Evolutionary conservation across 1,140 invertebrate genomes (phyloP).

Genomic region (Caerostris darwini): DNA sequence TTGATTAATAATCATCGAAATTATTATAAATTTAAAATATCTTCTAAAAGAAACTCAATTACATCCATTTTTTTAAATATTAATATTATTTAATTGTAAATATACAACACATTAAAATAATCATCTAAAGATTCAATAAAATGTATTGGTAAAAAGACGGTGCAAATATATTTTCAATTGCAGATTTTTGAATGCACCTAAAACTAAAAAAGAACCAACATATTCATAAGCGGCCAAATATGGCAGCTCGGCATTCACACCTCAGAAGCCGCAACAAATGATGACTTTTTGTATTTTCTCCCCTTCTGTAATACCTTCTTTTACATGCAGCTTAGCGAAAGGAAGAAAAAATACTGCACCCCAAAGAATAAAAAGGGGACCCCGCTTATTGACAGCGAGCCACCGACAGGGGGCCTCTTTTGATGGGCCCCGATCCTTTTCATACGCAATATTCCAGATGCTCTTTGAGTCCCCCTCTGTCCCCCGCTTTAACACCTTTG

Average conservation of each 20-base stretch:
- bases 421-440: slow-evolving; percentile 52
- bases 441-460: slow-evolving; percentile 51
- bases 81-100: no score
- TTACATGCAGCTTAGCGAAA: slow-evolving; percentile 2
- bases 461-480: not conserved
- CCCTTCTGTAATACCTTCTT: slow-evolving; percentile 36
- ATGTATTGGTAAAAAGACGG: no score
- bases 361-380: slow-evolving; percentile 25
- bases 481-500: not conserved
- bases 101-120: no score
- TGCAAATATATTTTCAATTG: no score
- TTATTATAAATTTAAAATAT: no score
- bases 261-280: slow-evolving; percentile 71
- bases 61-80: no score
- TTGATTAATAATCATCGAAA: no score
- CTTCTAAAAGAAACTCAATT: no score
- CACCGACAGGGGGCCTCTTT: slow-evolving; percentile 46
- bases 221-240: slow-evolving; percentile 33
- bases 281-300: not conserved
- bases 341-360: not conserved
- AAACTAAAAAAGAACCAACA: not conserved
- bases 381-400: slow-evolving; percentile 62
- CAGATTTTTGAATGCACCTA: no score
- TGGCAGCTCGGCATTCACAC: slow-evolving; percentile 19
- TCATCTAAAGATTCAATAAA: no score